A percentile compares a stretch with the other conserved stretches of the same genome.
phyloP scores from a whole-genome alignment of 2,797 vertebrate genomes.

The Oryzias sinensis region DNA sequence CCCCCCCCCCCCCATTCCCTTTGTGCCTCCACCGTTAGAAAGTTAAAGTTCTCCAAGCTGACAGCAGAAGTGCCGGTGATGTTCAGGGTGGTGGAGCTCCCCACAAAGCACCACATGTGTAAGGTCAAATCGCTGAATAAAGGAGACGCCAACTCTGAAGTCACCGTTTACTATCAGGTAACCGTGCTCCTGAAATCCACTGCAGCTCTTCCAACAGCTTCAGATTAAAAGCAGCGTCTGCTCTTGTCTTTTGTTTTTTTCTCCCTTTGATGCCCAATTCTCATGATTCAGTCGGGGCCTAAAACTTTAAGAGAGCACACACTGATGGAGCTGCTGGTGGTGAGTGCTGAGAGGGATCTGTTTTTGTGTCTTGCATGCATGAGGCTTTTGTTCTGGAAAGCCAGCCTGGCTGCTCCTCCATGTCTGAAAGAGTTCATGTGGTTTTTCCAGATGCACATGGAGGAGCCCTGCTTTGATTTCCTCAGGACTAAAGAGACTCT shows the following conservation, averaged over 20 bases:
- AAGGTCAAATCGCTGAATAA: constrained; percentile 87
- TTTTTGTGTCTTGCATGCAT: constrained; percentile 8
- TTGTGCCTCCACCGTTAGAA: constrained; percentile 54
- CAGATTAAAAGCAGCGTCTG: not conserved
- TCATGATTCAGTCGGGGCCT: constrained; percentile 82
- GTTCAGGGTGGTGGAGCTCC: constrained; percentile 86
- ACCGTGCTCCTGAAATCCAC: not conserved
- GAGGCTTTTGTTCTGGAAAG: constrained; percentile 10
- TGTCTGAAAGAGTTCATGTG: constrained; percentile 6
- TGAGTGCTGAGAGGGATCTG: constrained; percentile 66
- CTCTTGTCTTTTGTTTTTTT: not conserved
- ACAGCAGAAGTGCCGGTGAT: constrained; percentile 83
- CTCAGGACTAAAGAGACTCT: constrained; percentile 96
- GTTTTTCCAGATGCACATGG: constrained; percentile 92
- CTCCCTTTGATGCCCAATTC: not conserved
- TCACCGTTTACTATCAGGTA: constrained; percentile 91
- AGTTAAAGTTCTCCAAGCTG: constrained; percentile 83
- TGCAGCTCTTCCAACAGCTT: not conserved
- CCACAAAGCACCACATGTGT: constrained; percentile 78
- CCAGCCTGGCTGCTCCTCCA: not conserved
- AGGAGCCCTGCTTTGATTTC: constrained; percentile 96
- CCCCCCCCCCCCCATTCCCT: not conserved
- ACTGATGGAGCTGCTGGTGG: constrained; percentile 94
- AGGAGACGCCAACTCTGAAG: constrained; percentile 85
- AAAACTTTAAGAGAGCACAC: constrained; percentile 88